phyloP scores from a whole-genome alignment of 2,113 vertebrate species.

The Pedionomus torquatus region DNA sequence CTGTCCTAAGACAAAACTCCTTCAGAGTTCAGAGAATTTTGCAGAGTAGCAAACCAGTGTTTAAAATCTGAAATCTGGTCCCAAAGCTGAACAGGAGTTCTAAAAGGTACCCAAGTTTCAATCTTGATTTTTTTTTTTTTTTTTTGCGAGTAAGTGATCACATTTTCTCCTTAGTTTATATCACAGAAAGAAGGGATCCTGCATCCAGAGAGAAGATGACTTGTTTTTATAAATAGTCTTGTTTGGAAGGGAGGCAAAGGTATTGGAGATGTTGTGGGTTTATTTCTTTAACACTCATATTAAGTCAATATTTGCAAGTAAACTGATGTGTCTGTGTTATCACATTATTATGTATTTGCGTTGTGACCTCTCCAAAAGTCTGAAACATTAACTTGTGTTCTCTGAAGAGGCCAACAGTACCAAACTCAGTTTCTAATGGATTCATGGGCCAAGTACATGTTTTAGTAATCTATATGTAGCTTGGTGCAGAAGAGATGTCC shows the following conservation, averaged over 20 bases:
- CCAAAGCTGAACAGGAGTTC: not conserved
- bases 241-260: not conserved
- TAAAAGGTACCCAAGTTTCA: not conserved
- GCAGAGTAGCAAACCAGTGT: not conserved
- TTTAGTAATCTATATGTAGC: not conserved
- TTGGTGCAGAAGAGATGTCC: not conserved
- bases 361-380: not conserved
- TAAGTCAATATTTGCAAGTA: not conserved
- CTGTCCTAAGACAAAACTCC: not conserved
- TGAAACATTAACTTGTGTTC: not conserved
- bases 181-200: not conserved
- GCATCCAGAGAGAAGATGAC: rapidly evolving
- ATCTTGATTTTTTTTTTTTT: not conserved
- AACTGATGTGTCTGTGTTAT: not conserved
- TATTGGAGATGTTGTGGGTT: not conserved
- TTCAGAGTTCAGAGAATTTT: not conserved
- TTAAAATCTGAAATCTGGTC: not conserved
- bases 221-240: not conserved
- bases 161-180: not conserved
- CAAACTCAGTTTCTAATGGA: not conserved
- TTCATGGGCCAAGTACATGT: not conserved
- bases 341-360: not conserved
- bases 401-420: not conserved
- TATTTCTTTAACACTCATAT: not conserved
- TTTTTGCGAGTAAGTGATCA: not conserved